Base-by-base conservation (phyloP, 92 coral and sea anemone genomes). In the Porites cylindrica region DNA sequence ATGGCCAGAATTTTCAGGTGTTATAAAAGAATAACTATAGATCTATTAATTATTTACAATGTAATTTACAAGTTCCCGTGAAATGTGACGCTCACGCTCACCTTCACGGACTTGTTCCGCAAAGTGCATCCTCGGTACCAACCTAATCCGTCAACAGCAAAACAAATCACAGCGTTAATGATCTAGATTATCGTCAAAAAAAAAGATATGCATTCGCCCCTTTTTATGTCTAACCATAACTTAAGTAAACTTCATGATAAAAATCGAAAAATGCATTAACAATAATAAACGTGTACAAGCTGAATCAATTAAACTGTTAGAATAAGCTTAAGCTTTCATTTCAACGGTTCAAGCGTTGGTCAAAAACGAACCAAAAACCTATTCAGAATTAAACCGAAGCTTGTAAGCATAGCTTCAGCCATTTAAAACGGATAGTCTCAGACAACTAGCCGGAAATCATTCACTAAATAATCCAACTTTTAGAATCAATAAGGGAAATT, bases 91-190 rank as follows among this genome's bases (percentile, higher is more conserved):
- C 85, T 66, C 52, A 56, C 73, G 51, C 93, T 81, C 63, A 95
- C 99, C 91, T 97, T 97, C 32, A 90, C 76, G 19, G 97, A 72
- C 74, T 95, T 97, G 78, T 94, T 95, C 51, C 98, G 92, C 8
- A 93, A 77, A 62, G 89, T 82, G 20, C 98, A 95, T 9, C 99
- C 99, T 7, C 95, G 86, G 90, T 93, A 97, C 99, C 99, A 97
- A 47, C 98, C 99, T 97, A 13, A 38, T 86, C 6, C 21, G n/a
- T 18, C 62, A 14, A 32, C 6, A 54, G 23, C 70, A 53, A 2
- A 61, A 70, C 16, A 18, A 7, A 70, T 70, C 75, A 47, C 43
- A 4, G 61, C 11, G 61, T 56, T 14, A 9, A 56, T 56, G 11
- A 56, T 9, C 60, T 54, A 54, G 47, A 4, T 38, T 38, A 38